phyloP scores from a whole-genome alignment of 37 sponge, comb jelly and placozoan genomes.

The Axinella damicornis region DNA sequence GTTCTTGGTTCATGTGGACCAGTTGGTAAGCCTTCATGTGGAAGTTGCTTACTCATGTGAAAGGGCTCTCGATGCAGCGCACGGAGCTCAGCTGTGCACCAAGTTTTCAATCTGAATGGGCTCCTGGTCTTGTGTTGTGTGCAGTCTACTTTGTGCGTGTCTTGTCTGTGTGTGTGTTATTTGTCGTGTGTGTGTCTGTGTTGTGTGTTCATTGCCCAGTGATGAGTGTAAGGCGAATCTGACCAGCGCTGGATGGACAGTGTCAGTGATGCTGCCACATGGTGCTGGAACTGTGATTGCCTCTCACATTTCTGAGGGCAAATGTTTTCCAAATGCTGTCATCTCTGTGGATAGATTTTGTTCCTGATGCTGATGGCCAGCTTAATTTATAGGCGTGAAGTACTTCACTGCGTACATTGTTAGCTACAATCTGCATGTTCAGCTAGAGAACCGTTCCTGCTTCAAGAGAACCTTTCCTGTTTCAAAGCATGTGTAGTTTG shows the following conservation, averaged over 20 bases:
- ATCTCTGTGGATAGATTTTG: no score
- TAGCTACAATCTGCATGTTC: no score
- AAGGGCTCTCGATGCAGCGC: slow-evolving; percentile 18
- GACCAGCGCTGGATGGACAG: neutral
- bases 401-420: no score
- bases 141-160: slow-evolving; percentile 17
- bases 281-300: no score
- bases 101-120: slow-evolving; percentile 93
- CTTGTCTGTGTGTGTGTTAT: neutral
- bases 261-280: no score
- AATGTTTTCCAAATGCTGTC: no score
- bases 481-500: no score
- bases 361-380: no score
- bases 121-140: slow-evolving; percentile 43
- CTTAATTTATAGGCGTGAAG: no score
- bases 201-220: slow-evolving; percentile 4
- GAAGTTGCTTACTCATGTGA: slow-evolving; percentile 81
- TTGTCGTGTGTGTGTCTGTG: slow-evolving; percentile 7
- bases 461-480: no score
- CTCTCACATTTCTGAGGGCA: no score
- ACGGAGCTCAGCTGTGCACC: slow-evolving; percentile 40
- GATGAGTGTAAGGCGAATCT: slow-evolving; percentile 61
- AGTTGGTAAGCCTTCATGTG: slow-evolving; percentile 34
- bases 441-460: no score
- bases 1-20: neutral